Conservation (phyloP, 1,140 invertebrate genomes). For the Nasonia giraulti region DNA sequence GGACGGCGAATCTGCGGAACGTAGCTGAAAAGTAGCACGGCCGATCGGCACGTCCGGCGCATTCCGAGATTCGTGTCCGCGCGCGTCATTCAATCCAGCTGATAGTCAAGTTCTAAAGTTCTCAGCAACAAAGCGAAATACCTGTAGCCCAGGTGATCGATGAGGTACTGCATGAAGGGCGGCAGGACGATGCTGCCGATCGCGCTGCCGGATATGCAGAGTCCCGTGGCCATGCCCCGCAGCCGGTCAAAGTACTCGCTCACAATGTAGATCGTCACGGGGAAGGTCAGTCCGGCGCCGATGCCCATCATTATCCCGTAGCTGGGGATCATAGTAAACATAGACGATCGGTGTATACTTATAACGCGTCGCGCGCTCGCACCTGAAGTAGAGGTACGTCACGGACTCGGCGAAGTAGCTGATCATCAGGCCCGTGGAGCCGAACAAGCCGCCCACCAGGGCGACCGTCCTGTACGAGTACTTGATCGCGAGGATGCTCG, state of each 20-base stretch:
- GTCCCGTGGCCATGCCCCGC: conserved; percentile 88
- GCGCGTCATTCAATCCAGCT: too few relatives aligned
- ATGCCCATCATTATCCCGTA: conserved; percentile 86
- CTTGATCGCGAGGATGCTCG: conserved; percentile 89
- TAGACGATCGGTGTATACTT: too few relatives aligned
- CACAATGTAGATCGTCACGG: conserved; percentile 91
- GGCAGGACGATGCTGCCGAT: conserved; percentile 88
- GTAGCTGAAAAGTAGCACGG: too few relatives aligned
- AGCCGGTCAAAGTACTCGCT: conserved; percentile 88
- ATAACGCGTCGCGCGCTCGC: too few relatives aligned
- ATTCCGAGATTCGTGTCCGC: too few relatives aligned
- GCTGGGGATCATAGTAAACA: conserved; percentile 74
- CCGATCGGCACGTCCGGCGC: too few relatives aligned
- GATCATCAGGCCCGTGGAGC: conserved; percentile 87
- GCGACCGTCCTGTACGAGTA: conserved; percentile 93
- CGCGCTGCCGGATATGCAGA: conserved; percentile 90
- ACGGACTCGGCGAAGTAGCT: conserved; percentile 88
- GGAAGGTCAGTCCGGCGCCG: conserved; percentile 85
- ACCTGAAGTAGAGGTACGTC: conserved; percentile 85
- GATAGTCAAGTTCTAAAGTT: too few relatives aligned
- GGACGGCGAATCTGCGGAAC: conserved; percentile 78
- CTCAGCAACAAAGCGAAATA: too few relatives aligned
- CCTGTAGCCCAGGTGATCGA: conserved; percentile 85
- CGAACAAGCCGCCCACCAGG: conserved; percentile 86
- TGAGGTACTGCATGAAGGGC: conserved; percentile 81